phyloP scores from a whole-genome alignment of 1,140 invertebrate genomes.

The Manduca sexta region DNA sequence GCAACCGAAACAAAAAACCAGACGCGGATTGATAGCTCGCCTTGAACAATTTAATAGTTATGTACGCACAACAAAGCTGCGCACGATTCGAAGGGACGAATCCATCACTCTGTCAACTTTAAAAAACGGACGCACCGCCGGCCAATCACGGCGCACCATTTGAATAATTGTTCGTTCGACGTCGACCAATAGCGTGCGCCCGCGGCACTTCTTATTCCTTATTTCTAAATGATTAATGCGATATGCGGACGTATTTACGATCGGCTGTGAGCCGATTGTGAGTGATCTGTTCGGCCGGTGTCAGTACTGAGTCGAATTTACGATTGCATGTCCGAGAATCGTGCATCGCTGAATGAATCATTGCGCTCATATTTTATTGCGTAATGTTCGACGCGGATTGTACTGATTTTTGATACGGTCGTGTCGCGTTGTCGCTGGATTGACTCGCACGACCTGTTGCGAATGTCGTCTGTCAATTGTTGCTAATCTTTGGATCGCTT shows the following conservation, averaged over 20 bases:
- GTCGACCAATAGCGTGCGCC: conserved; percentile 49
- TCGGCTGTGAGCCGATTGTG: conserved; percentile 44
- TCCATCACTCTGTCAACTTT: conserved; percentile 53
- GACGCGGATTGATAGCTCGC: conserved; percentile 25
- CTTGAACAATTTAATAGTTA: conserved; percentile 5
- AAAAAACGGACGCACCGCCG: conserved; percentile 37
- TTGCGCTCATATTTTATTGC: conserved; percentile 24
- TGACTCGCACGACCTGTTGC: no score
- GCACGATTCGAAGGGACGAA: conserved; percentile 59
- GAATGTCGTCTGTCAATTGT: no score
- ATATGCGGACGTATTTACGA: conserved; percentile 49
- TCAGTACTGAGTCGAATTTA: conserved; percentile 46
- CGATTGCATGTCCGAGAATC: conserved; percentile 42
- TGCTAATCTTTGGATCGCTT: no score
- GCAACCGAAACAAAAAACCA: neutral
- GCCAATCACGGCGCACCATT: conserved; percentile 49
- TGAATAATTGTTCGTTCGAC: conserved; percentile 60
- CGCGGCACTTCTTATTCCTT: conserved; percentile 40
- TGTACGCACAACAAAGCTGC: conserved; percentile 38
- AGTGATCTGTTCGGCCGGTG: conserved; percentile 55
- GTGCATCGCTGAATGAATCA: conserved; percentile 17
- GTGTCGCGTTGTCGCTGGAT: no score
- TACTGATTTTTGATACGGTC: neutral
- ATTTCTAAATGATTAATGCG: conserved; percentile 57
- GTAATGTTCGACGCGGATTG: conserved; percentile 16